Evolutionary conservation across 2,797 vertebrate genomes (phyloP).

Genomic region (Amblyraja radiata): DNA sequence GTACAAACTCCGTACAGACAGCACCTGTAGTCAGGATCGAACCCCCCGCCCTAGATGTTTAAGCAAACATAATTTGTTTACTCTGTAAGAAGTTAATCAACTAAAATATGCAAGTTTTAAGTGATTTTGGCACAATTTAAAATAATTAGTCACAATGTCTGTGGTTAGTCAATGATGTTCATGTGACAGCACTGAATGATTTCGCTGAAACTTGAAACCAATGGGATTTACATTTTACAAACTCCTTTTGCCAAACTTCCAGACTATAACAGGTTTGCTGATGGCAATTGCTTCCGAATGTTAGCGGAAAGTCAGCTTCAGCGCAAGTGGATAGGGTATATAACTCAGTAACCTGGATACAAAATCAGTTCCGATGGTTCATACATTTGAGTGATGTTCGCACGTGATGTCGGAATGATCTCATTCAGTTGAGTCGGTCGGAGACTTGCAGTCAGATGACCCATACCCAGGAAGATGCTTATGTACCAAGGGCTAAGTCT

Average conservation of each 20-base stretch:
- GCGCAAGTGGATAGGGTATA: background rate
- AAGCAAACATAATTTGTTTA: background rate
- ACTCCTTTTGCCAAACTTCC: background rate
- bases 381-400: background rate
- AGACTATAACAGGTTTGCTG: background rate
- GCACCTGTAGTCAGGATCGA: too few relatives aligned
- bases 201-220: background rate
- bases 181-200: background rate
- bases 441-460: background rate
- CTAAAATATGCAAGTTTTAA: background rate
- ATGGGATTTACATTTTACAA: background rate
- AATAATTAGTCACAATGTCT: too few relatives aligned
- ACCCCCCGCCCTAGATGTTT: background rate
- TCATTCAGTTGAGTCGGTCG: background rate
- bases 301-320: too few relatives aligned
- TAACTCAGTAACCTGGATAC: background rate
- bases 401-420: background rate
- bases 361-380: background rate
- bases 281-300: too few relatives aligned
- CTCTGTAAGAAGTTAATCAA: background rate
- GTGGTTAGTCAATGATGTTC: background rate
- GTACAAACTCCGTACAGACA: too few relatives aligned
- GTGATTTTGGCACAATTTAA: too few relatives aligned
- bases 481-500: background rate
- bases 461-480: background rate